Evolutionary conservation across 2,113 vertebrate genomes (phyloP), one percentile per base, ranked within the genome.

Genomic region (Tachuris rubrigastra): DNA sequence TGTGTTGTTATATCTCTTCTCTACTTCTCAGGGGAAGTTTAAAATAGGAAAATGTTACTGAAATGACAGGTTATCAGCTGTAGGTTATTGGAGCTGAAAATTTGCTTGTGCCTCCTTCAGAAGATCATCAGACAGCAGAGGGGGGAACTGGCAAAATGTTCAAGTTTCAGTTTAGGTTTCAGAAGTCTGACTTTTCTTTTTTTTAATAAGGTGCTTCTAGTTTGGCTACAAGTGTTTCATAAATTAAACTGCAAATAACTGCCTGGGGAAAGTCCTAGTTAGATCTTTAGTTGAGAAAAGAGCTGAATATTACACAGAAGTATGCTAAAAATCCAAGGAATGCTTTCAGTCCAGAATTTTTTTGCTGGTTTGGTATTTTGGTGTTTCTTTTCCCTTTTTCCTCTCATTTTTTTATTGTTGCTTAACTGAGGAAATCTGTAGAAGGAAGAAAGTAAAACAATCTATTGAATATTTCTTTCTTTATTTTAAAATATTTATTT

Each of bases 341-440:
- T 62, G 1, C 21, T 74, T 91, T 85, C 20, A 28, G 19, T 56
- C 39, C 28, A n/a, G 16, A 19, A 6, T 35, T 33, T 20, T 71
- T 42, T 55, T n/a, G 8, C 39, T 68, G 4, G 1, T 44, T 44
- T 44, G 5, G 1, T 2, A 16, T 27, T 18, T 9, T 2, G 3
- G 18, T 39, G 5, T 10, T 33, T 28, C 0, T 39, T 76, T 41
- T 41, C 15, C 2, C 44, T 37, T 47, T 3, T 3, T 1, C 3
- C 1, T 7, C 5, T 1, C 2, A 14, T 4, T 1, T 7, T 19
- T 55, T 87, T 42, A 13, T 42, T 42, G 17, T 44, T 44, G 6
- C 63, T 78, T 66, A 46, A 23, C 14, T 44, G 12, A 71, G 33
- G 22, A 72, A 86, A 71, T 47, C 30, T 67, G 65, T 59, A 60